phyloP scores from a whole-genome alignment of 2,113 vertebrate genomes.

The Cricetomys ansorgei region DNA sequence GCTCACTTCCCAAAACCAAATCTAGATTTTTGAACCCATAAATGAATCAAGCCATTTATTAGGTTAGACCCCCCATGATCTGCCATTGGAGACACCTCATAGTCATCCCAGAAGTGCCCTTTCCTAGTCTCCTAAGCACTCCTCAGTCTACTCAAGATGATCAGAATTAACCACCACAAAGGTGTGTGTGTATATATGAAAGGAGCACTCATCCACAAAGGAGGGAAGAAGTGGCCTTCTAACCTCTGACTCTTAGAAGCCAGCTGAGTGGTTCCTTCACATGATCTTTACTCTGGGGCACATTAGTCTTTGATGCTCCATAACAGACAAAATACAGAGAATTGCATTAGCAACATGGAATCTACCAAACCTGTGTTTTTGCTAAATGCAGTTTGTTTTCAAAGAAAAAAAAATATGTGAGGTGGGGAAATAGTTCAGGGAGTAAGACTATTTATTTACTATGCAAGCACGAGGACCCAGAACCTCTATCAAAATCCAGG shows the following conservation, averaged over 20 bases:
- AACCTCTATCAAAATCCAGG: not conserved
- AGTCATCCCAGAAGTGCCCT: not conserved
- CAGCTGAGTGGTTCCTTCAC: not conserved
- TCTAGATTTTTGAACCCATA: not conserved
- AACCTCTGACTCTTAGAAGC: not conserved
- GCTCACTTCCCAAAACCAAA: not conserved
- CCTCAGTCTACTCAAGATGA: too few species aligned
- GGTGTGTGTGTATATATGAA: not conserved
- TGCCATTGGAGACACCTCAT: not conserved
- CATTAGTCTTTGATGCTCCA: not conserved
- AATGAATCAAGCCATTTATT: not conserved
- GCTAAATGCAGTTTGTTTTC: conserved; percentile 1
- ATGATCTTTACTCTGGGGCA: not conserved
- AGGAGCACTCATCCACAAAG: not conserved
- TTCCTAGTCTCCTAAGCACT: not conserved
- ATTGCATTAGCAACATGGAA: not conserved
- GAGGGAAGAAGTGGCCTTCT: not conserved
- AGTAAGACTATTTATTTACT: too few species aligned
- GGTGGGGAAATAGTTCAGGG: not conserved
- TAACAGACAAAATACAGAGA: not conserved
- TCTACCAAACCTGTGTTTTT: not conserved
- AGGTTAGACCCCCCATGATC: not conserved
- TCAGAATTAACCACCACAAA: not conserved
- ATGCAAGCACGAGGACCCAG: not conserved
- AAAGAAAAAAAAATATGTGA: not conserved